Evolutionary conservation across 2,113 vertebrate genomes (phyloP).

Genomic region (Sebastes schlegelii): DNA sequence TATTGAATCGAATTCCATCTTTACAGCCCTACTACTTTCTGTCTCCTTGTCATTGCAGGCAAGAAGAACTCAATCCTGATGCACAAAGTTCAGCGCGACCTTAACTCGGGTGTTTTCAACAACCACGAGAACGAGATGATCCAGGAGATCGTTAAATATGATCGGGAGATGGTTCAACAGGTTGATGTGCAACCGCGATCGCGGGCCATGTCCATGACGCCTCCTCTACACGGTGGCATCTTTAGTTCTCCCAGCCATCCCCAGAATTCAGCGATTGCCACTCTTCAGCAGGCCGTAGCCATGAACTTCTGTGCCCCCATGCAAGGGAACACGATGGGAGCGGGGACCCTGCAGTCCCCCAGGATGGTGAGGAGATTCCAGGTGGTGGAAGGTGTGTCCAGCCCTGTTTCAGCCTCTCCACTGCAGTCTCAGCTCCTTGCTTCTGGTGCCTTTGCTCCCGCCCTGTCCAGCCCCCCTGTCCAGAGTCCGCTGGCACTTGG

Average conservation of each 20-base stretch:
- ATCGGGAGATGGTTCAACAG: conserved; percentile 97
- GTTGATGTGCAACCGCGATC: conserved; percentile 87
- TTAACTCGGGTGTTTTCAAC: conserved; percentile 97
- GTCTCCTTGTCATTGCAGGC: conserved; percentile 79
- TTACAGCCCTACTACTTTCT: background rate
- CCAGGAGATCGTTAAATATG: conserved; percentile 98
- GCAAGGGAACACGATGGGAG: conserved; percentile 88
- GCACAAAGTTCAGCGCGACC: conserved; percentile 98
- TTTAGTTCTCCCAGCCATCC: conserved; percentile 82
- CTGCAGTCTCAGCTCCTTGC: conserved; percentile 84
- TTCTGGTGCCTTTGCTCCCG: conserved; percentile 80
- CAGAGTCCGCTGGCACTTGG: conserved; percentile 85
- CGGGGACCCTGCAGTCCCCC: conserved; percentile 88
- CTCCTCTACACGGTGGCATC: conserved; percentile 65
- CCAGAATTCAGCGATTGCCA: conserved; percentile 92
- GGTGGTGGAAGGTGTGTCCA: conserved; percentile 87
- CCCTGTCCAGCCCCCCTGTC: conserved; percentile 84
- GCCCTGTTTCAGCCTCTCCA: conserved; percentile 84
- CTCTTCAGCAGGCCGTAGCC: conserved; percentile 94
- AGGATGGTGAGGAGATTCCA: conserved; percentile 90
- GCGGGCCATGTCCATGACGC: conserved; percentile 85
- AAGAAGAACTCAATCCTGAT: conserved; percentile 97
- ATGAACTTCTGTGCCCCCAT: conserved; percentile 96
- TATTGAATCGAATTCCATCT: too few species aligned
- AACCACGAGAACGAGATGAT: conserved; percentile 99